Base-by-base conservation (phyloP, 1,140 invertebrate species). In the Euura saliciscinereae region DNA sequence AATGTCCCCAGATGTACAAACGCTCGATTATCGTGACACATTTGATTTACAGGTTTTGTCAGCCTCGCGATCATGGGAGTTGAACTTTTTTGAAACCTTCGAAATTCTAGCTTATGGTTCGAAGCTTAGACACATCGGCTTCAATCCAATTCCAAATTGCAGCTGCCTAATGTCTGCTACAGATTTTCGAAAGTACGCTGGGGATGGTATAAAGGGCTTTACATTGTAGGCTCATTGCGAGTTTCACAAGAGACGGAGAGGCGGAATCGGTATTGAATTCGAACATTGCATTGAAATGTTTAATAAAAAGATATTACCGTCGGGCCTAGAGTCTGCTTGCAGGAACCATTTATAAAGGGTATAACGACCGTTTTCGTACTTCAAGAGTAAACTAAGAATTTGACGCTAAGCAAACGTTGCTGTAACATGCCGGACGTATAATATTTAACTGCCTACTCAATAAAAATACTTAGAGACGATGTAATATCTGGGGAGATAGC, bases 351-450 rank as follows among this genome's bases (percentile, higher is more conserved):
- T 59, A 59, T 59, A 59, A 59, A 59, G 51, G 13, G 51, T 59
- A n/a, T 59, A 59, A 59, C 51, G 51, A 59, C 5, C 51, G 3
- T 59, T 28, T 28, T 28, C 28, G 28, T 28, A 59, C 2, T 59
- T 4, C 3, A 59, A 59, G 5, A 59, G 51, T 59, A 8, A 59
- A 59, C 51, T 59, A 59, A 59, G 51, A 59, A 59, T 59, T 59
- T 59, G 8, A 59, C 51, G 51, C 51, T 2, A 69, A 43, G 68
- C 45, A 69, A 69, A 69, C 43, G 68, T 11, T 42, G 43, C 44
- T 46, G 43, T 28, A 69, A 69, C 68, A 69, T 69, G 68, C 45
- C 44, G 68, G 44, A 46, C n/a, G 44, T 44, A 69, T 69, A 42
- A 44, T 46, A 43, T 45, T 45, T 69, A 69, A 69, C 43, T 42